Evolutionary conservation across 92 coral and sea anemone species (phyloP).

Genomic region (Phenganax marumi): DNA sequence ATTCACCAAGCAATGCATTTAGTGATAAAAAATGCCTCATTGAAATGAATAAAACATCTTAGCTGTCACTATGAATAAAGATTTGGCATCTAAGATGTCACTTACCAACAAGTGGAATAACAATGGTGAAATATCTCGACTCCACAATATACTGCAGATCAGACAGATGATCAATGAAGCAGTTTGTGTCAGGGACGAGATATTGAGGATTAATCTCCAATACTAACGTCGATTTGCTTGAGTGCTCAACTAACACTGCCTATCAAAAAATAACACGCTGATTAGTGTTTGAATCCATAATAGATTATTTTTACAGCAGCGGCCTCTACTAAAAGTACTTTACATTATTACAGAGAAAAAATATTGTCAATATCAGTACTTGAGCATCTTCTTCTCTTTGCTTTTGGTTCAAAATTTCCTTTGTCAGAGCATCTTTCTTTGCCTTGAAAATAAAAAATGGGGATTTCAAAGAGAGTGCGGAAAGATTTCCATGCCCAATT

Average conservation of each 20-base stretch:
- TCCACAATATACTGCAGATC: constrained; percentile 78
- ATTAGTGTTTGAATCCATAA: not conserved
- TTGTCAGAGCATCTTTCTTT: constrained; percentile 80
- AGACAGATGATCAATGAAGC: constrained; percentile 83
- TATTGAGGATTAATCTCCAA: constrained; percentile 85
- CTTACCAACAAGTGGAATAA: constrained; percentile 94
- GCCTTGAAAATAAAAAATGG: constrained; percentile 58
- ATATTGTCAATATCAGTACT: not conserved
- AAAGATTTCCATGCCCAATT: not conserved
- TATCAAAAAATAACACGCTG: constrained; percentile 27
- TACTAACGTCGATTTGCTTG: constrained; percentile 76
- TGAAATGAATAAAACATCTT: not conserved
- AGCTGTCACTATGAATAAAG: not conserved
- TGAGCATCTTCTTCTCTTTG: constrained; percentile 82
- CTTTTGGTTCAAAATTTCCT: constrained; percentile 68
- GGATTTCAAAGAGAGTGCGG: not conserved
- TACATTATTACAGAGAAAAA: not conserved
- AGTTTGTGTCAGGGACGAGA: constrained; percentile 96
- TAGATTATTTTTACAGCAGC: too few relatives aligned
- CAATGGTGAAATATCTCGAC: constrained; percentile 73
- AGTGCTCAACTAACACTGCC: constrained; percentile 87
- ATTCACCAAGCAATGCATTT: not conserved
- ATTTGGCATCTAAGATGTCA: not conserved
- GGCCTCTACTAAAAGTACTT: not conserved
- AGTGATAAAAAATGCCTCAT: not conserved